A percentile compares a stretch with the other conserved stretches of the same genome.
Conservation (phyloP, 1,140 invertebrate species). For the Drosophila pruinosa region DNA sequence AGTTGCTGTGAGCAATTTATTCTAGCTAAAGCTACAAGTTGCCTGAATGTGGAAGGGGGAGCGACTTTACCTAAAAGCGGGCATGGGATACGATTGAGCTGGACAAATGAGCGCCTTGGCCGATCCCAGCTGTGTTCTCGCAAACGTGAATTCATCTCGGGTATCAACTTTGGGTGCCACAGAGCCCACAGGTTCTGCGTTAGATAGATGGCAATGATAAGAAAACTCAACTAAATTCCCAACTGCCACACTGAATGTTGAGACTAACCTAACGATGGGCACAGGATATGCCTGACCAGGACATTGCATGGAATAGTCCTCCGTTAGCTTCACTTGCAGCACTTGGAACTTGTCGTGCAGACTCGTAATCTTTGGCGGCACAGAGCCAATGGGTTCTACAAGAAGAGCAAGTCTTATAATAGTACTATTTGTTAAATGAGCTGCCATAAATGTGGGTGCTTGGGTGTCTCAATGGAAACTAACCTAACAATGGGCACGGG, state of each 20-base stretch:
- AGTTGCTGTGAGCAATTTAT: background rate
- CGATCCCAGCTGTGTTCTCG: conserved; percentile 71
- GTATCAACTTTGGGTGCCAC: conserved; percentile 87
- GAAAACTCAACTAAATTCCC: background rate
- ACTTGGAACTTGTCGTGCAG: conserved; percentile 84
- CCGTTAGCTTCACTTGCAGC: conserved; percentile 83
- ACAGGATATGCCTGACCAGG: conserved; percentile 87
- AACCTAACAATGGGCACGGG: conserved; percentile 87
- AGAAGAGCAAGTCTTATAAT: too few relatives aligned
- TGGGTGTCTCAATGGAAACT: too few relatives aligned
- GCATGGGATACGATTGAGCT: conserved; percentile 87
- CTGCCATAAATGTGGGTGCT: too few relatives aligned
- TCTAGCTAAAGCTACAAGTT: background rate
- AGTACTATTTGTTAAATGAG: too few relatives aligned
- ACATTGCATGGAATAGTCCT: conserved; percentile 87
- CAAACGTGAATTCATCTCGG: conserved; percentile 84
- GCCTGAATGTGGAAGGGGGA: conserved; percentile 42
- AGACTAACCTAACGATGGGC: conserved; percentile 85
- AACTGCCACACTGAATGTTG: conserved; percentile 3
- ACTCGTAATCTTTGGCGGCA: conserved; percentile 87
- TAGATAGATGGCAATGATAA: background rate
- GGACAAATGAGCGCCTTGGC: conserved; percentile 86
- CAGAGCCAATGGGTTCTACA: conserved; percentile 88
- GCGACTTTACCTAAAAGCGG: conserved; percentile 84
- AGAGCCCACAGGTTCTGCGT: conserved; percentile 88